Evolutionary conservation across 1,140 invertebrate genomes (phyloP), one percentile per base, ranked within the genome.

Genomic region (Tenebrio molitor): DNA sequence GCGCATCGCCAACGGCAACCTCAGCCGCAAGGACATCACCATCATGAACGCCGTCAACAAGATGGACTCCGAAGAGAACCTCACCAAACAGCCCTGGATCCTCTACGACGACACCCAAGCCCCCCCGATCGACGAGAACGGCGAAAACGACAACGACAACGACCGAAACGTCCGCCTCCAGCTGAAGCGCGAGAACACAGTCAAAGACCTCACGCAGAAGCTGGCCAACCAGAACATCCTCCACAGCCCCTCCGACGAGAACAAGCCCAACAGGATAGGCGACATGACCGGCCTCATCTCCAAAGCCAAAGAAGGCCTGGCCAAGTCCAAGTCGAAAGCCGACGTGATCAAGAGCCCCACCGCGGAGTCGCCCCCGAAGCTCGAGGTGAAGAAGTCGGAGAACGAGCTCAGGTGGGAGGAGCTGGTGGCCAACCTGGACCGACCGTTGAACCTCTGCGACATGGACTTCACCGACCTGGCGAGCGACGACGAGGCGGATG

Each of bases 361-460:
- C 0, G 85, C 85, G 39, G 90, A 91, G 65, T 88, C 86, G 39
- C 77, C 87, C 16, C 84, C 86, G 5, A 83, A 89, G 53, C 81
- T 87, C 7, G 93, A 95, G 79, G 84, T 89, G 1, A 95, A 95
- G 84, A 95, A 96, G 82, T 95, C 95, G 0, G 95, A 97, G 84
- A 96, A 94, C 80, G 96, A 98, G 80, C 84, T 97, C 0, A 94
- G 96, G 78, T 99, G 97, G 97, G 96, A 99, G 78, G 93, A 96
- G 76, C 83, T 97, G 66, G 90, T 95, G 16, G 91, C 91, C 23
- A 91, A 91, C 72, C 84, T 97, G 65, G 91, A 93, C 68, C 85
- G 97, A 74, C 91, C 95, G 0, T 86, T 99, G 42, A 91, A 92
- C 76, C 89, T 99, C 7, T 98, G 97, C 82, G 97, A 99, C 83